Percentiles rank a stretch among this genome's conserved stretches.
phyloP scores from a whole-genome alignment of 2,113 vertebrate genomes.

The Protomyctophum bolini region DNA sequence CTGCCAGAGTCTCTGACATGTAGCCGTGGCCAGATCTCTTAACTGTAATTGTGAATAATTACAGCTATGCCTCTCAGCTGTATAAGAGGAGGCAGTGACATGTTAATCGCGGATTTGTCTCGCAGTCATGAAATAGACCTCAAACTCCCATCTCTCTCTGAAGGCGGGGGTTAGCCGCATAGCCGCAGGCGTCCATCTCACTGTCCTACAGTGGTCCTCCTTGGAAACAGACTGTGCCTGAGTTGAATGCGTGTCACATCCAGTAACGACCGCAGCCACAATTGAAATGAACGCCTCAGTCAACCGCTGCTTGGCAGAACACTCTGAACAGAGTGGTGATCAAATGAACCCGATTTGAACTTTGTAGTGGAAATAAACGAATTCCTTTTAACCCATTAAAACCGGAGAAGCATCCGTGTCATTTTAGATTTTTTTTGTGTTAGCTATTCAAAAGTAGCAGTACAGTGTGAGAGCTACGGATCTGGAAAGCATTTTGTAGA shows the following conservation, averaged over 20 bases:
- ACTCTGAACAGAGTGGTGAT: constrained; percentile 39
- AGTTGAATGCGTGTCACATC: constrained; percentile 74
- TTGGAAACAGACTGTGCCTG: constrained; percentile 64
- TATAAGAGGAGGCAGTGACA: constrained; percentile 56
- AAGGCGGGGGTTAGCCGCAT: constrained; percentile 39
- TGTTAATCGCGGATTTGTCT: constrained; percentile 77
- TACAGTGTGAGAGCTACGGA: too few relatives aligned
- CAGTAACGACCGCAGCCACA: constrained; percentile 52
- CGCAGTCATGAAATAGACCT: constrained; percentile 65
- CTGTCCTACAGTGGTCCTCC: constrained; percentile 65
- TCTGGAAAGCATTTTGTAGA: too few relatives aligned
- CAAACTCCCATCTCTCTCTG: constrained; percentile 62
- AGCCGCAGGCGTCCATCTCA: constrained; percentile 69
- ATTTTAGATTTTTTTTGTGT: too few relatives aligned
- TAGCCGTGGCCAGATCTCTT: constrained; percentile 64
- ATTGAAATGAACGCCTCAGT: constrained; percentile 51
- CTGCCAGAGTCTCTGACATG: constrained; percentile 60
- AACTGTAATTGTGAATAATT: constrained; percentile 75
- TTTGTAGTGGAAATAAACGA: constrained; percentile 62
- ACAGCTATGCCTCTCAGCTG: constrained; percentile 24
- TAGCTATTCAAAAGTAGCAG: too few relatives aligned
- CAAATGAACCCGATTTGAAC: constrained; percentile 63
- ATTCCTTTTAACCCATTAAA: constrained; percentile 36
- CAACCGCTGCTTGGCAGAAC: constrained; percentile 1
- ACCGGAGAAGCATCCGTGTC: too few relatives aligned